Conservation (phyloP, 1,140 invertebrate genomes). For the Macrosteles quadrilineatus region DNA sequence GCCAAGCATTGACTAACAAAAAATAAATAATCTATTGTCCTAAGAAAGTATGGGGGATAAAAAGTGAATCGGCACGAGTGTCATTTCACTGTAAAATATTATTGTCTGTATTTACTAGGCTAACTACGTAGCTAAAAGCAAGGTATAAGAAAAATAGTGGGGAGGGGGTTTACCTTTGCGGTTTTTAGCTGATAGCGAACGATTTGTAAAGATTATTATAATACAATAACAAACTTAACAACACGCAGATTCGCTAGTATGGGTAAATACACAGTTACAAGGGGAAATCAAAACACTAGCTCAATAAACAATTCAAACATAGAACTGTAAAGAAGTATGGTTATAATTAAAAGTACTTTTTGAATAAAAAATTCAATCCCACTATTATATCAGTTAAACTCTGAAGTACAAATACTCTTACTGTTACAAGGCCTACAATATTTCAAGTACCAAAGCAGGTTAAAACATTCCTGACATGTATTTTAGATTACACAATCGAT, state of each 20-base stretch:
- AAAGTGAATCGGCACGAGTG: neutral
- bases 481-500: no score
- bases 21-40: conserved; percentile 1
- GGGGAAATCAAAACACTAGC: neutral
- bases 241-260: neutral
- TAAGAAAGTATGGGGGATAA: neutral
- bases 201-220: neutral
- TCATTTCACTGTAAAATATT: neutral
- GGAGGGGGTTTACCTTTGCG: neutral
- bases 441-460: no score
- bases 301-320: neutral
- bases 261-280: neutral
- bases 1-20: neutral
- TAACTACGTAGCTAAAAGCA: neutral
- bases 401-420: no score
- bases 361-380: no score
- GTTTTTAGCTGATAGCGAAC: neutral
- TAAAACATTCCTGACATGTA: no score
- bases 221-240: neutral
- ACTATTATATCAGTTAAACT: no score
- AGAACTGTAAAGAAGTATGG: no score
- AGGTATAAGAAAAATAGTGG: neutral
- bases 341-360: no score
- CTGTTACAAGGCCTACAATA: no score
- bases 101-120: conserved; percentile 16